Conservation (phyloP, 2,113 vertebrate genomes). For the Panthera leo region DNA sequence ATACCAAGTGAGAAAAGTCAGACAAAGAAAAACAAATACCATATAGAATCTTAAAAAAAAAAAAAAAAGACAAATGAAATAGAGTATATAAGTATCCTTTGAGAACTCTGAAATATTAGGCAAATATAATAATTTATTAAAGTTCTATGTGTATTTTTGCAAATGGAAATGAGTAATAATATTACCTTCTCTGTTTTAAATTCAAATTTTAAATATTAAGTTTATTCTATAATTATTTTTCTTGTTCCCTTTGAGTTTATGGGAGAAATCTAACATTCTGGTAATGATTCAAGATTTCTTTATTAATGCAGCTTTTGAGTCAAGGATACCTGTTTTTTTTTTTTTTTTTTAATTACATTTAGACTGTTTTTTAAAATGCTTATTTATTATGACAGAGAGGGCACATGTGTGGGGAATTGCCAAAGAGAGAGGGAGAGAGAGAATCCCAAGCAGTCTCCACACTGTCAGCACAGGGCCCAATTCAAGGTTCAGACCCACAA, state of each 20-base stretch:
- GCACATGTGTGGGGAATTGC: too few relatives aligned
- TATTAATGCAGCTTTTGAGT: background rate
- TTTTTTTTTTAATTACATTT: background rate
- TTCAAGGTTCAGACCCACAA: too few relatives aligned
- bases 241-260: conserved; percentile 17
- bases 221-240: conserved; percentile 22
- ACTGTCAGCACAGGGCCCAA: too few relatives aligned
- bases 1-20: background rate
- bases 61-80: background rate
- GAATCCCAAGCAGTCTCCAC: too few relatives aligned
- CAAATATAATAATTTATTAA: background rate
- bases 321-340: background rate
- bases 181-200: conserved; percentile 14
- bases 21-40: background rate
- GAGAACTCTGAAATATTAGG: background rate
- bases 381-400: too few relatives aligned
- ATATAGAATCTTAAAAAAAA: background rate
- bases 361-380: background rate
- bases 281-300: background rate
- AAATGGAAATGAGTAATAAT: background rate
- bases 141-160: background rate
- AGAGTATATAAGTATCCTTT: background rate
- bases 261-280: conserved; percentile 4
- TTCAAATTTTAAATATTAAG: background rate
- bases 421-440: too few relatives aligned